A percentile compares a stretch with the other conserved stretches of the same genome.
phyloP scores from a whole-genome alignment of 2,888 invertebrate genomes.

The Dione juno region DNA sequence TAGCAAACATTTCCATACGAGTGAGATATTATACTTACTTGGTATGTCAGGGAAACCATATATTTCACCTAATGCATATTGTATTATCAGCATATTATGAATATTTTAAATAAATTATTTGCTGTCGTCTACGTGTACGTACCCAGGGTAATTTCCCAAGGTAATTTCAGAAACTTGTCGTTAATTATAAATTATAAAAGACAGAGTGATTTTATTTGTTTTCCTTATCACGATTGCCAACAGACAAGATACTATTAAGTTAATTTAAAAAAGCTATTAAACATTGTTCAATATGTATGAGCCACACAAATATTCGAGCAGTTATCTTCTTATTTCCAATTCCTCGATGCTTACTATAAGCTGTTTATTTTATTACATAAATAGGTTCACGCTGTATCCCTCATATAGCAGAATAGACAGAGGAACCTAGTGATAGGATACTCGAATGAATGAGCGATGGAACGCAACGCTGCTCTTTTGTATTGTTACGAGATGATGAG shows the following conservation, averaged over 20 bases:
- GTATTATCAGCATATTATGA: neutral
- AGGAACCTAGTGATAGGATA: too few relatives aligned
- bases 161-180: neutral
- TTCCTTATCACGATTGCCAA: neutral
- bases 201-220: neutral
- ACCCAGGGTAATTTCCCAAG: neutral
- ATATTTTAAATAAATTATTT: slow-evolving; percentile 7
- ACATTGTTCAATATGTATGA: slow-evolving; percentile 8
- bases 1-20: slow-evolving; percentile 21
- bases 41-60: slow-evolving; percentile 7
- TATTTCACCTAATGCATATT: slow-evolving; percentile 10
- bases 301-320: neutral
- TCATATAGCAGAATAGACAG: too few relatives aligned
- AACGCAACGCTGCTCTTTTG: too few relatives aligned
- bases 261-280: neutral
- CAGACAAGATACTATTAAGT: neutral
- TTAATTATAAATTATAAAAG: neutral
- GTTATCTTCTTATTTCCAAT: neutral
- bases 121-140: neutral
- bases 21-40: neutral
- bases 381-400: too few relatives aligned
- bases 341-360: too few relatives aligned
- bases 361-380: neutral
- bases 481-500: too few relatives aligned
- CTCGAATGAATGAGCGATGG: too few relatives aligned